Conservation (phyloP, 2,113 vertebrate species). For the Pterocles gutturalis region DNA sequence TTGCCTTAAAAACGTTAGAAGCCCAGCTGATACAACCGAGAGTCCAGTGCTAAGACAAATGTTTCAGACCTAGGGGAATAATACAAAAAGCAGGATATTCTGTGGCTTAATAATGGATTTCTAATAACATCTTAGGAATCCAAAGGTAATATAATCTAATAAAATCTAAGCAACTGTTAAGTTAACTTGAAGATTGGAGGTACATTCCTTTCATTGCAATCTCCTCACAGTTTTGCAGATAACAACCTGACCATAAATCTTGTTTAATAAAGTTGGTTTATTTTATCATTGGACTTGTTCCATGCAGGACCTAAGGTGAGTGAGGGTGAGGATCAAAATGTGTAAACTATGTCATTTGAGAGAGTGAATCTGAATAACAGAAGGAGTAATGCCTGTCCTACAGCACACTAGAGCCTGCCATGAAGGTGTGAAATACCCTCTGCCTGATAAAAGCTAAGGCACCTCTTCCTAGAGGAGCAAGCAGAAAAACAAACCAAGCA, state of each 20-base stretch:
- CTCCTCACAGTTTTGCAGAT: background rate
- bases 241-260: background rate
- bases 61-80: background rate
- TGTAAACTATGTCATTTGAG: background rate
- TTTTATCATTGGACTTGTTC: background rate
- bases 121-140: background rate
- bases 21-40: background rate
- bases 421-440: background rate
- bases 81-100: background rate
- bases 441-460: background rate
- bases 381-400: background rate
- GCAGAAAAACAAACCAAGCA: background rate
- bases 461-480: background rate
- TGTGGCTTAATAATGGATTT: background rate
- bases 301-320: background rate
- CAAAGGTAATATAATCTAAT: background rate
- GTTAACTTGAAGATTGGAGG: background rate
- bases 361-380: background rate
- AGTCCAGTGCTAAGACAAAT: background rate
- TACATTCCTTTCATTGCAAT: background rate
- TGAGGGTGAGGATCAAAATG: background rate
- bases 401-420: background rate
- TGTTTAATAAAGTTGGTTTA: background rate
- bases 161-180: constrained; percentile 1
- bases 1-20: background rate